Base-by-base conservation (phyloP, 2,113 vertebrate species). In the Bambusicola thoracicus region DNA sequence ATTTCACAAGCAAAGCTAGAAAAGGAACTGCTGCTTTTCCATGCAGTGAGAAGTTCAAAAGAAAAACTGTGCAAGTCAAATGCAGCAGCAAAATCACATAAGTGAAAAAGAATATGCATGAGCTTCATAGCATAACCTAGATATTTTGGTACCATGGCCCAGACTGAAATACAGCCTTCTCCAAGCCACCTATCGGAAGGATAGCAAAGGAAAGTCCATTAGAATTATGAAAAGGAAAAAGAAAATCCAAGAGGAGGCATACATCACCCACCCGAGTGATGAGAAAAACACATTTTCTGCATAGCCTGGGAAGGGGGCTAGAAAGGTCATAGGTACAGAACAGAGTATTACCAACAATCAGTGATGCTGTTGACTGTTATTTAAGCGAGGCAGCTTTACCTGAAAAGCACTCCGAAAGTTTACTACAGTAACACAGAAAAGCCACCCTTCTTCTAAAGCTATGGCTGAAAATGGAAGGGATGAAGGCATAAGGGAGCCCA, bases 31-130 rank as follows among this genome's bases (percentile, higher is more conserved):
- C 61, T 92, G 41, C 41, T 78, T 80, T 81, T 74, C 55, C 16
- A 27, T 3, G 61, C 4, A 51, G 12, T 77, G 19, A n/a, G 34
- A 46, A 49, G n/a, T 88, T 93, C n/a, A 90, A 86, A 95, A 85
- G n/a, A 36, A 83, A 92, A 83, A 30, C 56, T 55, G 30, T 46
- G 70, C 3, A 48, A 82, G 56, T 65, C 59, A 90, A 90, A 93
- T 9, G 53, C 40, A 72, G 43, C 58, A 92, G 15, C 36, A 43
- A 96, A 95, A 85, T 7, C 29, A 66, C 18, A 69, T 65, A 34
- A 76, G 40, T 61, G 48, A 66, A 91, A 80, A 77, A 77, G 59
- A 91, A 72, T 84, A 81, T 81, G 85, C 61, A 88, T 90, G 46
- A 88, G 79, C 58, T 86, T 83, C 24, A 8, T 18, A 44, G 5